Conservation (phyloP, 1,140 invertebrate genomes). For the Lepidurus couesii region DNA sequence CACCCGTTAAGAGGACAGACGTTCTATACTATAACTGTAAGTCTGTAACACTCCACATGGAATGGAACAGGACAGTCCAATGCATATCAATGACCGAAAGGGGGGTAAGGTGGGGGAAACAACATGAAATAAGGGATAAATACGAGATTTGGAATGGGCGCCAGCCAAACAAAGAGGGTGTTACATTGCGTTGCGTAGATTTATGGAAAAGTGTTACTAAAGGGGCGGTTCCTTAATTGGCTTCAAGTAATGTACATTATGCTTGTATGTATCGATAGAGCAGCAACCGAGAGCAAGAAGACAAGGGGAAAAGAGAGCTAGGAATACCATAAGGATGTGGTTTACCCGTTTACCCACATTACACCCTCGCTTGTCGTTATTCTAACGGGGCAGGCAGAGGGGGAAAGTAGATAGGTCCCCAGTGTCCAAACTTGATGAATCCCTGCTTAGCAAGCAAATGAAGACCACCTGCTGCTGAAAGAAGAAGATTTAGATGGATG, state of each 20-base stretch:
- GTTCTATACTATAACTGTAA: too few relatives aligned
- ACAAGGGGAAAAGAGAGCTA: neutral
- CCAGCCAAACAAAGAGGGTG: too few relatives aligned
- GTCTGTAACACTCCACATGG: too few relatives aligned
- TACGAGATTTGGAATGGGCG: too few relatives aligned
- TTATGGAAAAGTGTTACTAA: too few relatives aligned
- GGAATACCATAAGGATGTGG: neutral
- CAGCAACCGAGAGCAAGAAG: neutral
- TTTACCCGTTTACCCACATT: neutral
- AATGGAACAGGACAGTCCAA: too few relatives aligned
- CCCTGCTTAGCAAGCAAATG: conserved; percentile 21
- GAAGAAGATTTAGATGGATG: conserved; percentile 8
- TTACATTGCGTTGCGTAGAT: too few relatives aligned
- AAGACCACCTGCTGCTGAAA: neutral
- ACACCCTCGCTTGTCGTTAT: conserved; percentile 12
- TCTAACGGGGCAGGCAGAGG: neutral
- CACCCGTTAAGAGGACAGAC: too few relatives aligned
- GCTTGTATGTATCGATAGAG: neutral
- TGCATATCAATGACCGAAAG: too few relatives aligned
- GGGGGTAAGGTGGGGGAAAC: too few relatives aligned
- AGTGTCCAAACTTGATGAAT: conserved; percentile 10
- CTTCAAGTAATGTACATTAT: neutral
- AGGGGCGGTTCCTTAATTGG: too few relatives aligned
- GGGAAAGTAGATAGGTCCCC: neutral
- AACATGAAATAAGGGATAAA: too few relatives aligned